These are phyloP conservation scores for Drosophila prosaltans DNA, from an alignment of 1,140 invertebrate species.

Conservation along the genomic window DNA sequence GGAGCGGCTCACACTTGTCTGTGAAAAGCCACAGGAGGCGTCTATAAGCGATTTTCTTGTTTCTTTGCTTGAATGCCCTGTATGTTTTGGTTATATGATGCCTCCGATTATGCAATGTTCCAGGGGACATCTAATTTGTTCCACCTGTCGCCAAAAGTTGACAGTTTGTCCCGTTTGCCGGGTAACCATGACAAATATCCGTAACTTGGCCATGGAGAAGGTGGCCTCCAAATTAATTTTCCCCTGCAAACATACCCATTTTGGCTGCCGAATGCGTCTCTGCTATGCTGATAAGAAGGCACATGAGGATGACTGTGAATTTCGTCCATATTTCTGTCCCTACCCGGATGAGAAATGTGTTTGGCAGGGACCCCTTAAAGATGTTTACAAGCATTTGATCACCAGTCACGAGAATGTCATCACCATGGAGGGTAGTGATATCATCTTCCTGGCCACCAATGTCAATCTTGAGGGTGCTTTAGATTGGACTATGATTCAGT, in stretches of 20 bases:
- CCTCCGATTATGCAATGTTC: conserved; percentile 97
- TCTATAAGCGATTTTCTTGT: conserved; percentile 90
- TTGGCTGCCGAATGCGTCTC: conserved; percentile 94
- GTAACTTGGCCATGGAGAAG: conserved; percentile 99
- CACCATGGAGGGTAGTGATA: conserved; percentile 98
- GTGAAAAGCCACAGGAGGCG: background rate
- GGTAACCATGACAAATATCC: conserved; percentile 96
- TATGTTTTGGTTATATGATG: conserved; percentile 99
- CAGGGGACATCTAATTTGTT: conserved; percentile 95
- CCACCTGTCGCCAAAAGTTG: conserved; percentile 96
- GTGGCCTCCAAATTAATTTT: conserved; percentile 99
- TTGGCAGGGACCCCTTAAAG: conserved; percentile 97
- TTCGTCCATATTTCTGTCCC: conserved; percentile 98
- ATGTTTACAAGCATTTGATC: conserved; percentile 98
- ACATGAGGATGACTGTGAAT: conserved; percentile 99
- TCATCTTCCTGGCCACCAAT: conserved; percentile 99
- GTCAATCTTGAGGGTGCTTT: conserved; percentile 99
- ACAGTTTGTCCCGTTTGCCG: conserved; percentile 98
- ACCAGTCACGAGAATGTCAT: conserved; percentile 99
- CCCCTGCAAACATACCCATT: conserved; percentile 98
- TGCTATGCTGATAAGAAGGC: conserved; percentile 97
- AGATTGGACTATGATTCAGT: conserved; percentile 99
- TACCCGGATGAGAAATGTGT: conserved; percentile 99
- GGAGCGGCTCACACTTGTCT: background rate
- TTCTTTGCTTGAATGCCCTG: conserved; percentile 98